A percentile compares a stretch with the other conserved stretches of the same genome.
These are phyloP conservation scores for Sylvietta virens DNA, from an alignment of 2,113 vertebrate genomes.

Conservation along the genomic window DNA sequence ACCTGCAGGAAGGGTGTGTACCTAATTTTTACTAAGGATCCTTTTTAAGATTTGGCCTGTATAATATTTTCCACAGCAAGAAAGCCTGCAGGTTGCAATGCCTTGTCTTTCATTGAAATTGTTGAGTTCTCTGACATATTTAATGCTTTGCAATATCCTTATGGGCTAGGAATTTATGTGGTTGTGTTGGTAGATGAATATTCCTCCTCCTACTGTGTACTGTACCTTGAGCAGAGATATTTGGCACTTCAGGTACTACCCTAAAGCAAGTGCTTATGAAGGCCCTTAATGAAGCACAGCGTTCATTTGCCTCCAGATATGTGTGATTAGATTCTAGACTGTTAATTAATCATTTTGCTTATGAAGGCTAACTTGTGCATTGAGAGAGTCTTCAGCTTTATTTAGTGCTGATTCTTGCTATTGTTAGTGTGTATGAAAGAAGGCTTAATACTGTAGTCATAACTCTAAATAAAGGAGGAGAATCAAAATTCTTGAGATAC, in stretches of 20 bases:
- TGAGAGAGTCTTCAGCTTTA: neutral
- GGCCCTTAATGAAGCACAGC: neutral
- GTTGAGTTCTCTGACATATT: slow-evolving; percentile 16
- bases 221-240: neutral
- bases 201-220: neutral
- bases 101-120: slow-evolving; percentile 5
- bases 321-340: neutral
- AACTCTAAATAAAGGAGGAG: neutral
- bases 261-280: neutral
- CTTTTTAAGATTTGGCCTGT: neutral
- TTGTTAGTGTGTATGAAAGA: neutral
- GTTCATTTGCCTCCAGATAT: neutral
- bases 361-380: neutral
- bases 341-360: neutral
- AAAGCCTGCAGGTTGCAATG: neutral
- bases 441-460: neutral
- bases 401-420: neutral
- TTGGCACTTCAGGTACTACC: neutral
- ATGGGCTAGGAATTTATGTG: neutral
- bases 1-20: neutral
- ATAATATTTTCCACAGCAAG: neutral
- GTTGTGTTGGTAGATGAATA: neutral
- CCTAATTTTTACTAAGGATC: neutral
- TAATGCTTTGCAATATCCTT: slow-evolving; percentile 7
- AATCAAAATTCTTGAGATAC: neutral